Conservation (phyloP, 35 echinoderm and acorn worm species). For the Amphiura filiformis region DNA sequence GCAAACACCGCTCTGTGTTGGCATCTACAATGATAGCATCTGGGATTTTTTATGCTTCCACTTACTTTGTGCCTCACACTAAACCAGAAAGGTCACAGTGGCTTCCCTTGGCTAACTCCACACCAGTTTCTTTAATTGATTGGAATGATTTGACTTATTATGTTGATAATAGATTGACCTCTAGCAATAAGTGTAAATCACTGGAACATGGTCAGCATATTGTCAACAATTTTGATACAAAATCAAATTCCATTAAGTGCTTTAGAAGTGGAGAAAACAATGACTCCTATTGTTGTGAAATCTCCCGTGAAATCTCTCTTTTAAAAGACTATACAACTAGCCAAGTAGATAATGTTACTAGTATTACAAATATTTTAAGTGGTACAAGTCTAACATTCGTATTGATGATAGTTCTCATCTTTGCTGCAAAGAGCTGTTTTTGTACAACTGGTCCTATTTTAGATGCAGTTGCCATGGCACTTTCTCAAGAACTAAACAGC, state of each 20-base stretch:
- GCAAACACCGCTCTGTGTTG: slow-evolving; percentile 69
- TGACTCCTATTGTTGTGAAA: too few relatives aligned
- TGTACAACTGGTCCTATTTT: slow-evolving; percentile 78
- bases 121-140: neutral
- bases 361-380: too few relatives aligned
- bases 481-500: slow-evolving; percentile 45
- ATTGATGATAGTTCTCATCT: slow-evolving; percentile 52
- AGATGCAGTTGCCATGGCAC: slow-evolving; percentile 62
- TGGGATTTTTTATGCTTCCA: neutral
- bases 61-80: neutral
- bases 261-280: too few relatives aligned
- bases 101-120: neutral
- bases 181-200: too few relatives aligned
- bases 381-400: slow-evolving; percentile 41
- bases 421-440: slow-evolving; percentile 54
- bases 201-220: too few relatives aligned
- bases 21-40: neutral
- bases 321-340: too few relatives aligned
- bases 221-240: too few relatives aligned
- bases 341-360: too few relatives aligned
- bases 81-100: neutral
- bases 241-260: too few relatives aligned
- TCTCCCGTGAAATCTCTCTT: too few relatives aligned
- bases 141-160: too few relatives aligned
- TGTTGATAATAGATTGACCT: too few relatives aligned